Conservation (phyloP, 2,797 vertebrate species). For the Leucoraja ocellata region DNA sequence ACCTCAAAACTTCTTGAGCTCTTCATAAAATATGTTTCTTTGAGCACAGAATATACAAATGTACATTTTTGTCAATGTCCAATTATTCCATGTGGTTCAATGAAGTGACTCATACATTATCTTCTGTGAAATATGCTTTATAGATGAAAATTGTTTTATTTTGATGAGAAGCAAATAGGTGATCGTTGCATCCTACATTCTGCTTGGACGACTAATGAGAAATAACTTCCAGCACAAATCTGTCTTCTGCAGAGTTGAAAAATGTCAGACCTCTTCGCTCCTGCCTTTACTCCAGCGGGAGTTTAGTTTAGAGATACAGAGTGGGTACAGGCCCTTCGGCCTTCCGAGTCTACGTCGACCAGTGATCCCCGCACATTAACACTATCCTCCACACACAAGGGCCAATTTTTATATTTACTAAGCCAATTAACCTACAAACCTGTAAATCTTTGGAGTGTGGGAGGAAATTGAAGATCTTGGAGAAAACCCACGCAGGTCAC, state of each 20-base stretch:
- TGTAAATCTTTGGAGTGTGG: too few relatives aligned
- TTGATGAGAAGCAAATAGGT: neutral
- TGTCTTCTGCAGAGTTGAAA: neutral
- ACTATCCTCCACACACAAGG: too few relatives aligned
- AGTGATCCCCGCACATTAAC: too few relatives aligned
- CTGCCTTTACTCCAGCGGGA: neutral
- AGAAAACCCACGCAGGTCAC: too few relatives aligned
- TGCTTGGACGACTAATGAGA: neutral
- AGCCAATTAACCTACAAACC: too few relatives aligned
- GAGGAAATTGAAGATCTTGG: too few relatives aligned
- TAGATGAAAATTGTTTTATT: neutral
- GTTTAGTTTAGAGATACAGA: neutral
- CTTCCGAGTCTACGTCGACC: too few relatives aligned
- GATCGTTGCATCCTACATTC: neutral
- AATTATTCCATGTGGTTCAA: neutral
- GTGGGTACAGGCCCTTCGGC: too few relatives aligned
- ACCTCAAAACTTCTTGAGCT: neutral
- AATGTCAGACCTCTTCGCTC: neutral
- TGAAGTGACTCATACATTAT: neutral
- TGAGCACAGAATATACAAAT: neutral
- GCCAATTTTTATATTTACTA: too few relatives aligned
- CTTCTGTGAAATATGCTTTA: neutral
- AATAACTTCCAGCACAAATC: neutral
- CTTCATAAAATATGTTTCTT: neutral
- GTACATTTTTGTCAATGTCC: neutral